Base-by-base conservation (phyloP, 2,113 vertebrate species). In the Gymnorhina tibicen region DNA sequence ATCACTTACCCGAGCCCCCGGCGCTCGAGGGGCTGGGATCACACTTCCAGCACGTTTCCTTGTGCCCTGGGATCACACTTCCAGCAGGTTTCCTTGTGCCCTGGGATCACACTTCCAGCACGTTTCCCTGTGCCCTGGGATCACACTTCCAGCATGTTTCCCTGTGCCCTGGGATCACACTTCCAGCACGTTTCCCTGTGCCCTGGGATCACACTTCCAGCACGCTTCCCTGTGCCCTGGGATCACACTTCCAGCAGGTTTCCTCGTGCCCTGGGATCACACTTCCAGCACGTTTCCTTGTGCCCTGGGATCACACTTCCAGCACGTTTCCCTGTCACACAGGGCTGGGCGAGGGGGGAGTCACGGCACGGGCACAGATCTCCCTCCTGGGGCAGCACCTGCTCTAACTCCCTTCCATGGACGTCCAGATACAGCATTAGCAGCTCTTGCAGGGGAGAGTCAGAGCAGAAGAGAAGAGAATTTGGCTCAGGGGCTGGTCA, bases 101-200 rank as follows among this genome's bases (percentile, higher is more conserved):
- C n/a, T n/a, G n/a, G n/a, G n/a, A n/a, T n/a, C n/a, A n/a, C n/a
- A n/a, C n/a, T n/a, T n/a, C n/a, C n/a, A n/a, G n/a, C n/a, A n/a
- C n/a, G n/a, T n/a, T n/a, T n/a, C n/a, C n/a, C n/a, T n/a, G n/a
- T n/a, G n/a, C n/a, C n/a, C n/a, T n/a, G n/a, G n/a, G n/a, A n/a
- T n/a, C n/a, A n/a, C n/a, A 0, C 5, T 9, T 3, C 0, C 2
- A 16, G 1, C 3, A 0, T 1, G 0, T 46, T 39, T 6, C 35
- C 8, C 1, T 8, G 73, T 19, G n/a, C n/a, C n/a, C n/a, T n/a
- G n/a, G 39, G 39, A 39, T 39, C 39, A 39, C 39, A 39, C 39
- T 39, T n/a, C n/a, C n/a, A n/a, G n/a, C n/a, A n/a, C n/a, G n/a
- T n/a, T n/a, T n/a, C n/a, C n/a, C n/a, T n/a, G n/a, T n/a, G n/a